Percentiles rank a stretch among this genome's conserved stretches.
Conservation (phyloP, 2,888 invertebrate genomes). For the Pandemis heparana region DNA sequence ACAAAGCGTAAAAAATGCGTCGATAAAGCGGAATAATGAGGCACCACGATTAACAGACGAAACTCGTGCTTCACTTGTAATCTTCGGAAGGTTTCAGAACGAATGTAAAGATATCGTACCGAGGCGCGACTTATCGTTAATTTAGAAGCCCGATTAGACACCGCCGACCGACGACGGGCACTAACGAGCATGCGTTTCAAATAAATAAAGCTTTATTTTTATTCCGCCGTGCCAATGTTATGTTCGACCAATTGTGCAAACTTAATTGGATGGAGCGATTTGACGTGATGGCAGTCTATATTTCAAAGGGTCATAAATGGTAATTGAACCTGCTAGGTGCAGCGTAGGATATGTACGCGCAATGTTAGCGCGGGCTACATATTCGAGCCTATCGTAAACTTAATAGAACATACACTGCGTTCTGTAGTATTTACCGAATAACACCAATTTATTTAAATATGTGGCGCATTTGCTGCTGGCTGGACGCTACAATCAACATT, state of each 20-base stretch:
- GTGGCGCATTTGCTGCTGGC: conserved; percentile 17
- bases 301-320: conserved; percentile 33
- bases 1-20: conserved; percentile 18
- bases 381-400: conserved; percentile 36
- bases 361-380: conserved; percentile 28
- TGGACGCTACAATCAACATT: conserved; percentile 10
- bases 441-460: conserved; percentile 25
- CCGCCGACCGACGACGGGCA: conserved; percentile 73
- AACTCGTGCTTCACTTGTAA: conserved; percentile 74
- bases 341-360: conserved; percentile 15
- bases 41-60: conserved; percentile 67
- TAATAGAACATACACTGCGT: conserved; percentile 31
- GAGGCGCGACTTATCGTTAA: conserved; percentile 81
- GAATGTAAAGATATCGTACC: conserved; percentile 79
- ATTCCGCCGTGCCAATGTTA: conserved; percentile 77
- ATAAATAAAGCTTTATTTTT: conserved; percentile 76
- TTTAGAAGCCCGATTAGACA: conserved; percentile 83
- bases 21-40: conserved; percentile 52
- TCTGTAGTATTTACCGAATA: conserved; percentile 23
- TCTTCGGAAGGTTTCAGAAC: conserved; percentile 75
- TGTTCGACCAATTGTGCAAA: conserved; percentile 75
- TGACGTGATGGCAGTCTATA: conserved; percentile 8
- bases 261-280: conserved; percentile 70
- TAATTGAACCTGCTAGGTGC: conserved; percentile 30
- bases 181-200: conserved; percentile 79